These are phyloP conservation scores for Orientallactaga sibirica DNA, from an alignment of 2,797 vertebrate genomes.

Conservation along the genomic window DNA sequence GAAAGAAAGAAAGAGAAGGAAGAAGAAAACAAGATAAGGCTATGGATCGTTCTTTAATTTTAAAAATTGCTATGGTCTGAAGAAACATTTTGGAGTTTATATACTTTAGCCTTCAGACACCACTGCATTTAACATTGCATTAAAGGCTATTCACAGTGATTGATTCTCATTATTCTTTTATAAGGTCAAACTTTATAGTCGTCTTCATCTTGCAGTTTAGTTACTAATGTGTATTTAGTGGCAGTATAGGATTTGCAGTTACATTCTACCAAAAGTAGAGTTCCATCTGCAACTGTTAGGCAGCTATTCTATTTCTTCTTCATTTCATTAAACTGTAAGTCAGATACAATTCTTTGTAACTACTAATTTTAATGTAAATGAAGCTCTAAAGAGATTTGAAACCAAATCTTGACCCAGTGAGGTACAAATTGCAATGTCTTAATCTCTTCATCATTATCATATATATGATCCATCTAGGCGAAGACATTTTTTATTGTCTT, in stretches of 20 bases:
- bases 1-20: too few relatives aligned
- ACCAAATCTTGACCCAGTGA: constrained; percentile 43
- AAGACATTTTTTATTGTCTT: constrained; percentile 60
- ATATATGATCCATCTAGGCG: background rate
- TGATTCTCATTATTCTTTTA: background rate
- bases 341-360: constrained; percentile 66
- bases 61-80: background rate
- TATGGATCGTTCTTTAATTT: background rate
- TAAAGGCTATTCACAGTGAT: background rate
- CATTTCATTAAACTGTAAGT: constrained; percentile 22
- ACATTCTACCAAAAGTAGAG: background rate
- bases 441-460: constrained; percentile 63
- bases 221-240: constrained; percentile 8
- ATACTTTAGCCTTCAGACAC: background rate
- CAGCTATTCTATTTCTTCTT: background rate
- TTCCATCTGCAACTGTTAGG: background rate
- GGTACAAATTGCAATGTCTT: constrained; percentile 45
- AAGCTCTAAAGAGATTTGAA: constrained; percentile 46
- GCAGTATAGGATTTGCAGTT: background rate
- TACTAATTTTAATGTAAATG: constrained; percentile 72
- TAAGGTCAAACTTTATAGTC: background rate
- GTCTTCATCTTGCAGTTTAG: background rate
- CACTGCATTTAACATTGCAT: background rate
- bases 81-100: background rate
- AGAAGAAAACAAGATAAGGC: background rate